A percentile compares a stretch with the other conserved stretches of the same genome.
Evolutionary conservation across 23 tunicate species (phyloP).

Genomic region (Styela clava): DNA sequence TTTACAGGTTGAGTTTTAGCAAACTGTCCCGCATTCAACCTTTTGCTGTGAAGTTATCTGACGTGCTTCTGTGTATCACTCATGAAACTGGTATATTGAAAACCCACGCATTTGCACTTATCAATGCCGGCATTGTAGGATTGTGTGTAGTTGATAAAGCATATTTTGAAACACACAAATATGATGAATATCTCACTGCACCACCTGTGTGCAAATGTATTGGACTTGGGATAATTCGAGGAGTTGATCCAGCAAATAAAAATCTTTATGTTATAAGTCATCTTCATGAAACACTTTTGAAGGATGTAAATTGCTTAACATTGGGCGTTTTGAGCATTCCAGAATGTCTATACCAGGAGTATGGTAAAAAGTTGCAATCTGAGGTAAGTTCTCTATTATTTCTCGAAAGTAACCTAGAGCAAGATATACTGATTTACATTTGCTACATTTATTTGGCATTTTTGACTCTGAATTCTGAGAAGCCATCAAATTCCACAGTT

Average conservation of each 20-base stretch:
- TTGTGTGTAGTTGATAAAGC: slow-evolving; percentile 30
- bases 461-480: too few relatives aligned
- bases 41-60: background rate
- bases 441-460: too few relatives aligned
- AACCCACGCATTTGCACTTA: slow-evolving; percentile 20
- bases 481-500: too few relatives aligned
- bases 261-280: slow-evolving; percentile 29
- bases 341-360: slow-evolving; percentile 8
- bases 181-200: background rate
- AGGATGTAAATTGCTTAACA: slow-evolving; percentile 54
- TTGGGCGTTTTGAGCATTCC: slow-evolving; percentile 39
- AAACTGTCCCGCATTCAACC: background rate
- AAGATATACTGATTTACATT: too few relatives aligned
- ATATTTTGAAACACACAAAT: background rate
- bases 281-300: background rate
- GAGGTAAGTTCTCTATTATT: too few relatives aligned
- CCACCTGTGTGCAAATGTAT: slow-evolving; percentile 48
- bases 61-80: slow-evolving; percentile 38
- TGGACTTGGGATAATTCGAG: slow-evolving; percentile 57
- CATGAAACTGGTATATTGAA: slow-evolving; percentile 18
- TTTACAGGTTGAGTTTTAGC: background rate
- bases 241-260: slow-evolving; percentile 41
- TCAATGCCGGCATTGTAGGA: slow-evolving; percentile 51
- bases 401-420: too few relatives aligned
- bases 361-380: background rate